Percentiles rank a stretch among this genome's conserved stretches.
These are phyloP conservation scores for Ailuropoda melanoleuca DNA, from an alignment of 2,113 vertebrate genomes.

Conservation along the genomic window DNA sequence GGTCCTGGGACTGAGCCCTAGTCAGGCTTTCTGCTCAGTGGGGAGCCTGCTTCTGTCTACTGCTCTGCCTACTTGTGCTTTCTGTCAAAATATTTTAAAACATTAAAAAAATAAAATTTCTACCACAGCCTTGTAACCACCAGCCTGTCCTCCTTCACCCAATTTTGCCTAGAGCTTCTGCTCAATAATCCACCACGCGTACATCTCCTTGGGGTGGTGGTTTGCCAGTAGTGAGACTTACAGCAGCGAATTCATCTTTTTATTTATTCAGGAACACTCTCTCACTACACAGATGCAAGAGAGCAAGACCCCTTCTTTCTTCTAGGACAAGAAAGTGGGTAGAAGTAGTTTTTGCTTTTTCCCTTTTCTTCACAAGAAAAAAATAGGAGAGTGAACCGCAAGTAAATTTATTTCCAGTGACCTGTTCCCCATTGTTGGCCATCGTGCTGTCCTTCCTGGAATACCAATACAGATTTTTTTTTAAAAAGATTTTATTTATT, in stretches of 20 bases:
- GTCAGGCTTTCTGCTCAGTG: no score
- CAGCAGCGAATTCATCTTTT: neutral
- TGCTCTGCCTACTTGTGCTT: no score
- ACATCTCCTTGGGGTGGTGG: accelerated
- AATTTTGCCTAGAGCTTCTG: neutral
- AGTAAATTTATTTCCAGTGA: neutral
- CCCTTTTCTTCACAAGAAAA: neutral
- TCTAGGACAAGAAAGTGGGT: neutral
- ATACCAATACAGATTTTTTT: neutral
- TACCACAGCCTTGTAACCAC: neutral
- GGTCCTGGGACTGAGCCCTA: no score
- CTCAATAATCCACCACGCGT: no score
- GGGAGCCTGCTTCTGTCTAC: no score
- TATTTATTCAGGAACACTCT: neutral
- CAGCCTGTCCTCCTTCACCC: neutral
- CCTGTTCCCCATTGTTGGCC: neutral
- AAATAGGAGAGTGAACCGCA: neutral
- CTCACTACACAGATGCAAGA: neutral
- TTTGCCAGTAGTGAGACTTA: neutral
- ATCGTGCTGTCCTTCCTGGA: neutral
- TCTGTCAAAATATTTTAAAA: no score
- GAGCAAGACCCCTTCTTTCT: neutral
- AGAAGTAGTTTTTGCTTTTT: neutral
- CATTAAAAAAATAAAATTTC: neutral
- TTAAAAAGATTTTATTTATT: no score